Evolutionary conservation across 2,797 vertebrate species (phyloP).

Genomic region (Apogon talboti): DNA sequence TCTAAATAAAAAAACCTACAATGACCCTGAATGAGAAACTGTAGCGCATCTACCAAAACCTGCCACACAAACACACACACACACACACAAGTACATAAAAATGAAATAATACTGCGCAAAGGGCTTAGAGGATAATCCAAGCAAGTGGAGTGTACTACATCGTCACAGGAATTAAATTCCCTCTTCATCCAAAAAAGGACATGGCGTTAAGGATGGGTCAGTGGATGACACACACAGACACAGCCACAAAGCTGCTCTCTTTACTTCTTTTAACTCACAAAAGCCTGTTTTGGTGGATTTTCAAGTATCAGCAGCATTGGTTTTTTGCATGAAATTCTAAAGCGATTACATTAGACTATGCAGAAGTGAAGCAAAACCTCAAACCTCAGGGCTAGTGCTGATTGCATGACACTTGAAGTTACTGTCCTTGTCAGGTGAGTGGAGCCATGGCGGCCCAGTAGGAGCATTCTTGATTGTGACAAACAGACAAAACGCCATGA

Average conservation of each 20-base stretch:
- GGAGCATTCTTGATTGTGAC: constrained; percentile 52
- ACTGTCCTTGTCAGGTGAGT: constrained; percentile 51
- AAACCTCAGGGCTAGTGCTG: constrained; percentile 12
- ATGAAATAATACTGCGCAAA: constrained; percentile 81
- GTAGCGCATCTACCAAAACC: constrained; percentile 41
- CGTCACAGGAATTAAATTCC: constrained; percentile 80
- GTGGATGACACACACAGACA: constrained; percentile 27
- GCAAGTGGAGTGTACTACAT: constrained; percentile 76
- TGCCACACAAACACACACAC: constrained; percentile 11
- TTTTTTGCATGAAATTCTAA: constrained; percentile 1
- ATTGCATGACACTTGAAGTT: constrained; percentile 49
- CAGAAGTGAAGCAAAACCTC: constrained; percentile 16
- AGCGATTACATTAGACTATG: not conserved
- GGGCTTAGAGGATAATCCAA: constrained; percentile 84
- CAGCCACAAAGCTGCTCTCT: constrained; percentile 46
- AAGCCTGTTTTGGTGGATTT: not conserved
- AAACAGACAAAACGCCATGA: constrained; percentile 50
- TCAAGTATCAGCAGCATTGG: not conserved
- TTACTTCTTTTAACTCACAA: constrained; percentile 18
- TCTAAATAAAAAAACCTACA: constrained; percentile 55
- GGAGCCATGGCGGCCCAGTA: constrained; percentile 32
- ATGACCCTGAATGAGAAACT: constrained; percentile 44
- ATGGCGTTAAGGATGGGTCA: constrained; percentile 61
- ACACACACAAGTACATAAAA: constrained; percentile 56
- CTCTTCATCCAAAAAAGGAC: constrained; percentile 73